A percentile compares a stretch with the other conserved stretches of the same genome.
Evolutionary conservation across 2,113 vertebrate species (phyloP).

Genomic region (Grammomys dolichurus): DNA sequence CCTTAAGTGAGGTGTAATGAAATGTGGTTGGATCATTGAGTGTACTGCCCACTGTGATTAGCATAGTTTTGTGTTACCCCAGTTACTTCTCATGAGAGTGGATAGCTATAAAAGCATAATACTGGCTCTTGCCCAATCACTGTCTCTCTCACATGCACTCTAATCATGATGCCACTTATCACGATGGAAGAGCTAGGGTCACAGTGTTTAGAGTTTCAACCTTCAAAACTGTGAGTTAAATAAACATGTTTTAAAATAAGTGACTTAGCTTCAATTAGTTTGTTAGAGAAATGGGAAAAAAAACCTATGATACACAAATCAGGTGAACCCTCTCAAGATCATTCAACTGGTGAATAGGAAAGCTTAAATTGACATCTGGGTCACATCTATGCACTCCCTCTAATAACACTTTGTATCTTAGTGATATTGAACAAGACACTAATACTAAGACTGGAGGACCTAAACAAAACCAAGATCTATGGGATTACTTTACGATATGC

Average conservation of each 20-base stretch:
- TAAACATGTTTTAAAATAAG: background rate
- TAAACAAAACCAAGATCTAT: background rate
- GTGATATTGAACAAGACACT: background rate
- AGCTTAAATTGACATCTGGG: slow-evolving; percentile 11
- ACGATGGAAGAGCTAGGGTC: background rate
- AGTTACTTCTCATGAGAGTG: background rate
- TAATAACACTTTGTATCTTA: slow-evolving; percentile 36
- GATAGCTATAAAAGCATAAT: background rate
- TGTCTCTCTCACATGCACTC: background rate
- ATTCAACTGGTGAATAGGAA: background rate
- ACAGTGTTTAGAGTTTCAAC: background rate
- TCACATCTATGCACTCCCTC: background rate
- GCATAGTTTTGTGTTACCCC: background rate
- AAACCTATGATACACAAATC: background rate
- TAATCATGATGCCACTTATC: background rate
- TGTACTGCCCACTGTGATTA: background rate
- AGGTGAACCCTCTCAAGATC: background rate
- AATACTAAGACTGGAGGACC: background rate
- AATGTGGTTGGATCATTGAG: background rate
- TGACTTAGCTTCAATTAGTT: background rate
- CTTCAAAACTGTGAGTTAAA: background rate
- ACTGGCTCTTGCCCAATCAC: background rate
- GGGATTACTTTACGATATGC: background rate
- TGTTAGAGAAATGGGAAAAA: background rate
- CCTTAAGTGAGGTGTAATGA: background rate